Conservation (phyloP, 2,888 invertebrate genomes). For the Xestobium rufovillosum region DNA sequence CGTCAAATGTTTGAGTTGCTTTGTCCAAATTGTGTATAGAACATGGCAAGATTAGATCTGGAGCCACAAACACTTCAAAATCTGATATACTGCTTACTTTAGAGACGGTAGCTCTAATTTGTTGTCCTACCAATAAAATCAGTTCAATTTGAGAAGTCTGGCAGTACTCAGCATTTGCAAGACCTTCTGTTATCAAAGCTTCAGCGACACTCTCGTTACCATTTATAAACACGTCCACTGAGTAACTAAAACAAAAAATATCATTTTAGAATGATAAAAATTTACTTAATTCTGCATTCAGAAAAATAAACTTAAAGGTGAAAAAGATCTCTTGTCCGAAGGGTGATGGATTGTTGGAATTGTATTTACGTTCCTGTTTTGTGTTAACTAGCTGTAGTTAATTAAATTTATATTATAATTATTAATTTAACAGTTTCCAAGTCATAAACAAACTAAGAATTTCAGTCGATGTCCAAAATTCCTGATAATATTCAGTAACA, state of each 20-base stretch:
- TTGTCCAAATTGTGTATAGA: conserved; percentile 45
- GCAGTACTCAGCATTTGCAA: conserved; percentile 24
- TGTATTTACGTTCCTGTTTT: too few species aligned
- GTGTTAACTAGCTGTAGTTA: too few species aligned
- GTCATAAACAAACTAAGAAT: too few species aligned
- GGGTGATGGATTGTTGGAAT: too few species aligned
- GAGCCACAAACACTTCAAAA: conserved; percentile 43
- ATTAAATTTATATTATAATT: too few species aligned
- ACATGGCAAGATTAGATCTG: conserved; percentile 45
- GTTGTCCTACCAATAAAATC: conserved; percentile 42
- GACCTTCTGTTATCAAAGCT: conserved; percentile 28
- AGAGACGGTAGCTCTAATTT: conserved; percentile 40
- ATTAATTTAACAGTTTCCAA: too few species aligned
- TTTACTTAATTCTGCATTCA: too few species aligned
- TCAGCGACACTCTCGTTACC: conserved; percentile 28
- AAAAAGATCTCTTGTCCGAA: too few species aligned
- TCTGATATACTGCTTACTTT: conserved; percentile 40
- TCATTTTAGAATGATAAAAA: too few species aligned
- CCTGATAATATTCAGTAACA: too few species aligned
- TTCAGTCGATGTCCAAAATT: too few species aligned
- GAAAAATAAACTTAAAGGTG: too few species aligned
- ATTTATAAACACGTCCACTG: conserved; percentile 29
- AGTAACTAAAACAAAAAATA: conserved; percentile 25
- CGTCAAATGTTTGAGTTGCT: conserved; percentile 42
- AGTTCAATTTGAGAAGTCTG: conserved; percentile 33